Conservation (phyloP, 2,797 vertebrate genomes). For the Centroberyx gerrardi region DNA sequence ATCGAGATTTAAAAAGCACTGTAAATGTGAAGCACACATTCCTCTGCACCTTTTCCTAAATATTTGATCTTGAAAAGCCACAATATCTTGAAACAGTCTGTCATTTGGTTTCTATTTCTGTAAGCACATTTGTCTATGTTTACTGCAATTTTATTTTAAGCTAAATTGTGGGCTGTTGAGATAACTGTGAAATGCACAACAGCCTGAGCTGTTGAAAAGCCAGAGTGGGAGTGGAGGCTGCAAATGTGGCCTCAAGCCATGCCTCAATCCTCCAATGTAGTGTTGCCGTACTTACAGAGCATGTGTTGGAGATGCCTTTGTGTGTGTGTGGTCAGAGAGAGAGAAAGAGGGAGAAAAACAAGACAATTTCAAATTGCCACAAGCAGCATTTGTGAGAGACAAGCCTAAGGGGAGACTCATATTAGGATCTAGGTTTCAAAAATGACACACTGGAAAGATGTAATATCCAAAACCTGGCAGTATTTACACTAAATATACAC, state of each 20-base stretch:
- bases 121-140: background rate
- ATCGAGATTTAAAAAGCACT: too few species aligned
- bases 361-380: too few species aligned
- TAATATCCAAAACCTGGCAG: background rate
- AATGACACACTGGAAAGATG: background rate
- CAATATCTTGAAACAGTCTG: slow-evolving; percentile 4
- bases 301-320: slow-evolving; percentile 30
- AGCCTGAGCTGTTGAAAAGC: slow-evolving; percentile 21
- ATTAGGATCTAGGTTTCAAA: too few species aligned
- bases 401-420: too few species aligned
- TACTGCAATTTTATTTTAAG: slow-evolving; percentile 3
- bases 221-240: slow-evolving; percentile 40
- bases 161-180: slow-evolving; percentile 32
- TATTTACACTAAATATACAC: background rate
- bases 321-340: slow-evolving; percentile 2
- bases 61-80: background rate
- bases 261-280: background rate
- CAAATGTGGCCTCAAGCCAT: slow-evolving; percentile 29
- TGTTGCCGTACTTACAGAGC: background rate
- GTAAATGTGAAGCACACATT: too few species aligned
- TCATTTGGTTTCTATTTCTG: background rate
- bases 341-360: too few species aligned
- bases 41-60: too few species aligned
- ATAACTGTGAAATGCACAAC: slow-evolving; percentile 24
- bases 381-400: too few species aligned